Conservation (phyloP, 2,113 vertebrate species). For the Prietella phreatophila region DNA sequence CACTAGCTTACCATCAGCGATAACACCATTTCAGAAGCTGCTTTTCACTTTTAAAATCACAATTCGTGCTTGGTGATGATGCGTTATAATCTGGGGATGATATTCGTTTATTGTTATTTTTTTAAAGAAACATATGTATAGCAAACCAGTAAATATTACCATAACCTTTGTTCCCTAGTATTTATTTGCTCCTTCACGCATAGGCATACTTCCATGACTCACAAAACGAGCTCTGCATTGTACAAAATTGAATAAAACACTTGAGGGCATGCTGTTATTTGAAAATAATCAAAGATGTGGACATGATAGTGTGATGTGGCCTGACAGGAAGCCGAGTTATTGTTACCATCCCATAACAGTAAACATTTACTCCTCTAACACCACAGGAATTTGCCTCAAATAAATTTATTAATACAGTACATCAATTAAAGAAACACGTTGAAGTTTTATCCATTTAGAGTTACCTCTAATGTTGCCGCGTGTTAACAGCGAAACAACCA, state of each 20-base stretch:
- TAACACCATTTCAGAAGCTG: not conserved
- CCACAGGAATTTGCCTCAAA: not conserved
- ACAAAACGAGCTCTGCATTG: not conserved
- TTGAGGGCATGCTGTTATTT: not conserved
- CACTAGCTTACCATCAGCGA: conserved; percentile 11
- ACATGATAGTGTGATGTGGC: not conserved
- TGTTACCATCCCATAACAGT: not conserved
- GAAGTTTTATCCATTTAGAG: not conserved
- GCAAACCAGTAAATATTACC: not conserved
- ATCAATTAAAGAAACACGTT: not conserved
- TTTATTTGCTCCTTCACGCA: not conserved
- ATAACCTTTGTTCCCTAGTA: not conserved
- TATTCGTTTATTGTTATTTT: not conserved
- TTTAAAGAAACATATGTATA: not conserved
- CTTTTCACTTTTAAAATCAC: not conserved
- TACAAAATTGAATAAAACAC: not conserved
- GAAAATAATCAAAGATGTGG: not conserved
- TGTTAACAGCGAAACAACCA: not conserved
- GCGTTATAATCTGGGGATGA: not conserved
- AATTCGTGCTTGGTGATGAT: not conserved
- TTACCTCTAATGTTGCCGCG: not conserved
- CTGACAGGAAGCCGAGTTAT: not conserved
- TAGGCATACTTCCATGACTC: not conserved
- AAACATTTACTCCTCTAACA: not conserved
- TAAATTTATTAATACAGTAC: not conserved